Evolutionary conservation across 2,113 vertebrate genomes (phyloP).

Genomic region (Microcebus griseorufus): DNA sequence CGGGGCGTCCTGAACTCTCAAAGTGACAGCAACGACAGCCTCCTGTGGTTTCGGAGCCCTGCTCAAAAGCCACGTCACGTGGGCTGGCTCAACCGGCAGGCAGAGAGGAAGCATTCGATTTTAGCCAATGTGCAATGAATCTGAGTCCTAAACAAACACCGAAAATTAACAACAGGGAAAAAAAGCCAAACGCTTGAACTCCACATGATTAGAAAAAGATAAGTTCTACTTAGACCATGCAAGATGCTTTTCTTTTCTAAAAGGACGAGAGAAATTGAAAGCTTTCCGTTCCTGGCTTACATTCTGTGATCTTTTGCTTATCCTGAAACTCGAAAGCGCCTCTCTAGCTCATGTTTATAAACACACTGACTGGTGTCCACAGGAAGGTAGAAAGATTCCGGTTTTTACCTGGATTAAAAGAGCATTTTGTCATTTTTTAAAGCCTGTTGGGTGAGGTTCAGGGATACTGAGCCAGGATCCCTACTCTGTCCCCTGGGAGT

Average conservation of each 20-base stretch:
- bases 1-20: background rate
- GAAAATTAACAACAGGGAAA: background rate
- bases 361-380: background rate
- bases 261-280: background rate
- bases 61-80: rapidly evolving
- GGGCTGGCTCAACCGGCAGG: too few species aligned
- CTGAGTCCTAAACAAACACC: background rate
- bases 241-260: background rate
- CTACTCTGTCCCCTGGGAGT: background rate
- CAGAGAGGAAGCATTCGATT: background rate
- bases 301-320: rapidly evolving
- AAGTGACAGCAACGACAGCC: rapidly evolving
- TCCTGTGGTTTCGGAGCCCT: background rate
- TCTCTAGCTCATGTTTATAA: background rate
- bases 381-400: background rate
- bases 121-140: rapidly evolving
- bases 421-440: rapidly evolving
- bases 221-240: background rate
- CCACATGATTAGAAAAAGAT: background rate
- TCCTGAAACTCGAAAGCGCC: background rate
- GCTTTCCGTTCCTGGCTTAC: background rate
- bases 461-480: background rate
- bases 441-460: background rate
- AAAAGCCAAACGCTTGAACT: too few species aligned
- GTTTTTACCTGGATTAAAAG: background rate